Conservation (phyloP, 2,797 vertebrate genomes). For the Chaetodon trifasciatus region DNA sequence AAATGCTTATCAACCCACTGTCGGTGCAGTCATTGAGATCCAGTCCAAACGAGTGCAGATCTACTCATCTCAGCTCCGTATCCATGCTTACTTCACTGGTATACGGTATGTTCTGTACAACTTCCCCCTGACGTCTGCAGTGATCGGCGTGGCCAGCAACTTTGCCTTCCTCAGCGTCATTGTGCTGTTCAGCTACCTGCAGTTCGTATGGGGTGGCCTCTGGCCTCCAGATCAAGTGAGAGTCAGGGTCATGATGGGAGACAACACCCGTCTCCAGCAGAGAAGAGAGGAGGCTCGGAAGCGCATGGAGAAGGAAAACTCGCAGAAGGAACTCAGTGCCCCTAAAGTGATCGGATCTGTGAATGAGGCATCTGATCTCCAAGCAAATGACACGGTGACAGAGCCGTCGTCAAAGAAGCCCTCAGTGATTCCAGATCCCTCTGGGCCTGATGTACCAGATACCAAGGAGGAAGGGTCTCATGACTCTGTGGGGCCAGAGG, state of each 20-base stretch:
- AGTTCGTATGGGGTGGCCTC: conserved; percentile 90
- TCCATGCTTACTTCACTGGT: conserved; percentile 94
- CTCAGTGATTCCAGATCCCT: conserved; percentile 51
- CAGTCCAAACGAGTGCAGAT: conserved; percentile 90
- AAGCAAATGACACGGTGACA: conserved; percentile 41
- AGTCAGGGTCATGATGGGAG: conserved; percentile 87
- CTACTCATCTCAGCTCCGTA: conserved; percentile 90
- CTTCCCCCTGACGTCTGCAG: conserved; percentile 91
- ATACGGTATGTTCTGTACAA: conserved; percentile 92
- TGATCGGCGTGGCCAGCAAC: conserved; percentile 91
- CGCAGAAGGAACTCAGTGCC: conserved; percentile 69
- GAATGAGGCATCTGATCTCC: conserved; percentile 48
- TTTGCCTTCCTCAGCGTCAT: conserved; percentile 91
- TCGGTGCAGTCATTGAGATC: conserved; percentile 90
- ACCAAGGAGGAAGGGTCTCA: conserved; percentile 48
- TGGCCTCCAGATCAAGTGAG: conserved; percentile 88
- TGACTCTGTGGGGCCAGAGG: conserved; percentile 46
- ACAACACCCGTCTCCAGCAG: conserved; percentile 84
- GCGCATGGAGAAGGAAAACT: conserved; percentile 82
- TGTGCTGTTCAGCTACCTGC: conserved; percentile 92
- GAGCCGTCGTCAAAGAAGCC: conserved; percentile 51
- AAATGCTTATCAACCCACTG: conserved; percentile 88
- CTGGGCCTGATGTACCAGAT: conserved; percentile 30
- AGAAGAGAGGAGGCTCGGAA: conserved; percentile 83
- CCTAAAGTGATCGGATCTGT: conserved; percentile 70